These are phyloP conservation scores for Xestobium rufovillosum DNA, from an alignment of 2,888 invertebrate genomes.

Conservation along the genomic window DNA sequence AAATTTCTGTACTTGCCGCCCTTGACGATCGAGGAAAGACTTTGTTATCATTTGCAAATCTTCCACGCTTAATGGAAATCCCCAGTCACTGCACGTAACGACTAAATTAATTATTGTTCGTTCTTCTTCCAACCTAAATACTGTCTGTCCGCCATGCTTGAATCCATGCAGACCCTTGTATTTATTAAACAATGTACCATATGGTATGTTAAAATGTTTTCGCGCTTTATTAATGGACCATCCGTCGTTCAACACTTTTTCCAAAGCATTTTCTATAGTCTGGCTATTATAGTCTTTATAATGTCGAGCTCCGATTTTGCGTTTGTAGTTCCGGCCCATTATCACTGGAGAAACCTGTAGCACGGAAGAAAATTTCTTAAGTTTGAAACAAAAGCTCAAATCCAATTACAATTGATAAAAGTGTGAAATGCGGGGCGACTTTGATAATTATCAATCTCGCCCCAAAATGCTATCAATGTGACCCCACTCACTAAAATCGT, in stretches of 20 bases:
- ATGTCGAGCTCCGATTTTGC: conserved; percentile 14
- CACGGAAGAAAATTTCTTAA: too few relatives aligned
- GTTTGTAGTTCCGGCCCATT: conserved; percentile 7
- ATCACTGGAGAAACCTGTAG: too few relatives aligned
- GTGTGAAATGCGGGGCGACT: too few relatives aligned
- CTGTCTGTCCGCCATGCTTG: conserved; percentile 11
- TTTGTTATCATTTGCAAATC: conserved; percentile 22
- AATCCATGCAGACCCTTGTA: conserved; percentile 13
- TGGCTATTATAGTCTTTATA: conserved; percentile 8
- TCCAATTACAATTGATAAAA: too few relatives aligned
- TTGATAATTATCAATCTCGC: too few relatives aligned
- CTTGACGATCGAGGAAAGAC: conserved; percentile 17
- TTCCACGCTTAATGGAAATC: conserved; percentile 18
- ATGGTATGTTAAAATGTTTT: conserved; percentile 12
- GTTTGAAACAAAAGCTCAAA: too few relatives aligned
- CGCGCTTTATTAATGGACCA: conserved; percentile 15
- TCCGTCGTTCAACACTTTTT: conserved; percentile 16
- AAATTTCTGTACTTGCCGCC: conserved; percentile 15
- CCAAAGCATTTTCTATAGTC: conserved; percentile 15
- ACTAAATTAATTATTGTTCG: conserved; percentile 6
- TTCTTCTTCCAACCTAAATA: conserved; percentile 10
- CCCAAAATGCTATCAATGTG: too few relatives aligned
- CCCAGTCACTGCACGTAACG: conserved; percentile 20
- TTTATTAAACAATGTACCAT: conserved; percentile 14
- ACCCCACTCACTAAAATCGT: too few relatives aligned